Percentiles rank a stretch among this genome's conserved stretches.
These are phyloP conservation scores for Protomyctophum bolini DNA, from an alignment of 2,113 vertebrate species.

Conservation along the genomic window DNA sequence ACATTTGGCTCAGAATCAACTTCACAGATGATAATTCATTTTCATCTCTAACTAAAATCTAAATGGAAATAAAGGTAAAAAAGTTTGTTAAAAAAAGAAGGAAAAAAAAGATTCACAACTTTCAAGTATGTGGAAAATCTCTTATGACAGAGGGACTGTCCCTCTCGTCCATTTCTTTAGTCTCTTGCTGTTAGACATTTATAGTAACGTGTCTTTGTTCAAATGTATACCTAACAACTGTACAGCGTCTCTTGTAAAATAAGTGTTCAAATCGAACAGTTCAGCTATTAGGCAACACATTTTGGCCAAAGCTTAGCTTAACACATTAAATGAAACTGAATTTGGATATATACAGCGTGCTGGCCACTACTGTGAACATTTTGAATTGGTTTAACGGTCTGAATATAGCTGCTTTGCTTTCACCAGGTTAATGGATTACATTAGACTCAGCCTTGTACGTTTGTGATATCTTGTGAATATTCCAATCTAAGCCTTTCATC, in stretches of 20 bases:
- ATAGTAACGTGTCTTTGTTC: conserved; percentile 58
- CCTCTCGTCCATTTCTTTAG: conserved; percentile 49
- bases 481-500: conserved; percentile 57
- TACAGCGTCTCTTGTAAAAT: conserved; percentile 68
- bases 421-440: conserved; percentile 55
- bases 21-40: background rate
- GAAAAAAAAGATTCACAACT: conserved; percentile 18
- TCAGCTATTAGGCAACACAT: conserved; percentile 46
- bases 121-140: conserved; percentile 28
- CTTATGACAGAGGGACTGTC: conserved; percentile 43
- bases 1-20: background rate
- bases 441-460: conserved; percentile 51
- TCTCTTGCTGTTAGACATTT: conserved; percentile 57
- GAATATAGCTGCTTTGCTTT: conserved; percentile 54
- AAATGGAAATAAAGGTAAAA: conserved; percentile 2
- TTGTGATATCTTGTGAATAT: conserved; percentile 67
- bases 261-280: conserved; percentile 45
- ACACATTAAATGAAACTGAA: conserved; percentile 32
- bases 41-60: conserved; percentile 15
- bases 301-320: conserved; percentile 45
- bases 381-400: conserved; percentile 21
- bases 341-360: conserved; percentile 60
- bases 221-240: conserved; percentile 62
- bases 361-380: conserved; percentile 68
- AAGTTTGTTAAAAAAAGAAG: background rate